These are phyloP conservation scores for Melipona bicolor DNA, from an alignment of 2,888 invertebrate genomes.

Conservation along the genomic window DNA sequence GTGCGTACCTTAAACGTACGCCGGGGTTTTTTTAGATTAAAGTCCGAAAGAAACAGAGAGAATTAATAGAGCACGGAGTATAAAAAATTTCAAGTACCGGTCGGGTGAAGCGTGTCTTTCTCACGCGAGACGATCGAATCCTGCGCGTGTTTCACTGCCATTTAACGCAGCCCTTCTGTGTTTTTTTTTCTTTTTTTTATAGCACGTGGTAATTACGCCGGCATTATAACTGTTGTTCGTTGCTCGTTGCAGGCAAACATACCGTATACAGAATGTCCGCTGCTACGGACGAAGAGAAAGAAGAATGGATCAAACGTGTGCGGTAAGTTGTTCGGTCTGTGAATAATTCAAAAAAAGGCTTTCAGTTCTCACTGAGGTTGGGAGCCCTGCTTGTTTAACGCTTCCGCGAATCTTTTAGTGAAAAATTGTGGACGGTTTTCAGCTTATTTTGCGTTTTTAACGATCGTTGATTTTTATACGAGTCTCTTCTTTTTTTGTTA, in stretches of 20 bases:
- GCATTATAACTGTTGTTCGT: conserved; percentile 40
- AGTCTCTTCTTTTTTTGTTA: not conserved
- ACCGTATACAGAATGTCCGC: conserved; percentile 97
- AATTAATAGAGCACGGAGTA: not conserved
- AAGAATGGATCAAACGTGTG: conserved; percentile 98
- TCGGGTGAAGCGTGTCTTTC: conserved; percentile 7
- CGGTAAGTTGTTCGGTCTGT: conserved; percentile 80
- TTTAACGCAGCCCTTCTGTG: conserved; percentile 20
- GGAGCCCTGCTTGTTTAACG: conserved; percentile 12
- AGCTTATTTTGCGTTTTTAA: not conserved
- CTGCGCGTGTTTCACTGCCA: conserved; percentile 24
- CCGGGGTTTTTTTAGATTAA: not conserved
- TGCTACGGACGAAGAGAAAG: conserved; percentile 96
- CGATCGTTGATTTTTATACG: not conserved
- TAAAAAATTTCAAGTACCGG: conserved; percentile 1
- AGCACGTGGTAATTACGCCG: conserved; percentile 24
- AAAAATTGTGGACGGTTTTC: not conserved
- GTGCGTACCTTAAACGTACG: not conserved
- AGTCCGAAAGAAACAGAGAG: not conserved
- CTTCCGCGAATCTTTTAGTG: conserved; percentile 11
- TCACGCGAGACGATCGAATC: conserved; percentile 26
- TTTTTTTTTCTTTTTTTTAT: not conserved
- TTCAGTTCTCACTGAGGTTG: not conserved
- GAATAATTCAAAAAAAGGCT: conserved; percentile 27
- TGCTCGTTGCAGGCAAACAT: conserved; percentile 87